Evolutionary conservation across 2,797 vertebrate genomes (phyloP).

Genomic region (Sebastes itinus): DNA sequence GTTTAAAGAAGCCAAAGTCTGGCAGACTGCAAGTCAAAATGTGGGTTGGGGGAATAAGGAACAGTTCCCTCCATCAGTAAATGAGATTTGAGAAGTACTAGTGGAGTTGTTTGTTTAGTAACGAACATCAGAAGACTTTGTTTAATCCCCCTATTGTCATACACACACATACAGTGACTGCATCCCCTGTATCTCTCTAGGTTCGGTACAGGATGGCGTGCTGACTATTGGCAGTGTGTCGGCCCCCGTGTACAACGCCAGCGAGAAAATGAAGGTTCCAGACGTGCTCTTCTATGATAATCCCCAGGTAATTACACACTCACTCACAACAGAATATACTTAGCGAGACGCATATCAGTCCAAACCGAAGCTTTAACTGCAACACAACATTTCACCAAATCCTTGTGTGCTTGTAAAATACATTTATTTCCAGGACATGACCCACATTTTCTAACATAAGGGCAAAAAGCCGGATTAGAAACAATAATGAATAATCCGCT

Average conservation of each 20-base stretch:
- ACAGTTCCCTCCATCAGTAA: not conserved
- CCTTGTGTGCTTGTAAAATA: not conserved
- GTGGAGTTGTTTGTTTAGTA: not conserved
- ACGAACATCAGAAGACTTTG: not conserved
- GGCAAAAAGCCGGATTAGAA: constrained; percentile 3
- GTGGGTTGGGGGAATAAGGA: not conserved
- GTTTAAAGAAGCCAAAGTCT: not conserved
- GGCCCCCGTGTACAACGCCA: constrained; percentile 83
- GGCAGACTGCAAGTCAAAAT: not conserved
- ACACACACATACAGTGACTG: not conserved
- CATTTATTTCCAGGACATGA: constrained; percentile 1
- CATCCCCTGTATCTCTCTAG: constrained; percentile 66
- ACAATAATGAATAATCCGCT: constrained; percentile 8
- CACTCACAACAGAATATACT: not conserved
- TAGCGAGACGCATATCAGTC: not conserved
- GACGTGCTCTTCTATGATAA: constrained; percentile 98
- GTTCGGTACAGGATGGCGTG: constrained; percentile 84
- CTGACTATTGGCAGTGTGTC: constrained; percentile 89
- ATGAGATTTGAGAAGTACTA: not conserved
- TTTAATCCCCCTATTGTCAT: not conserved
- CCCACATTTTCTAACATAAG: not conserved
- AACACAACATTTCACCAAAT: not conserved
- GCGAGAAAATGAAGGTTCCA: constrained; percentile 93
- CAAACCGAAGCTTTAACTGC: not conserved
- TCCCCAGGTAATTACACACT: constrained; percentile 82